Evolutionary conservation across 2,797 vertebrate species (phyloP), one percentile per base, ranked within the genome.

Genomic region (Strix occidentalis): DNA sequence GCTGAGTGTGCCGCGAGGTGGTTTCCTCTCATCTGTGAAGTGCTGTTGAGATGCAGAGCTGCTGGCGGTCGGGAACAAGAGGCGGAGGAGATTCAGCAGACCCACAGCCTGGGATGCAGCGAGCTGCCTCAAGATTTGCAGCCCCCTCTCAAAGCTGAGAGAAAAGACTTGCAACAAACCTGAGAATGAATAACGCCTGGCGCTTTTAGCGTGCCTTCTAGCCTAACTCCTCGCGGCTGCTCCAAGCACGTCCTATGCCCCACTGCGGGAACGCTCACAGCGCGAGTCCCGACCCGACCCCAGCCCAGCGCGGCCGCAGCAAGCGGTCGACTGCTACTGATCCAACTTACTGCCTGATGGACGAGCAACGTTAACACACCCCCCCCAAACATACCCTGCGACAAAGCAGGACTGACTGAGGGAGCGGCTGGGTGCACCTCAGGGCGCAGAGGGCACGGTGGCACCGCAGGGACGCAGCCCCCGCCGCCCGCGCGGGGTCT

Each of bases 351-450:
- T 4, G 23, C 12, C 63, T 28, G 35, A 25, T 0, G 13, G 60
- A 33, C 1, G 15, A 48, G 35, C 74, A 56, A 11, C 58, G 9
- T 19, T 11, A 50, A 28, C 31, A 43, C 43, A 4, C 41, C 41
- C 43, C 43, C 43, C 43, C 43, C 43, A 29, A 23, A 18, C 25
- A 33, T 0, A 11, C 6, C 56, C 74, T 53, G 74, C 48, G 41
- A 3, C 68, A 21, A 19, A 9, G 2, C 10, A n/a, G 45, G 37
- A 3, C n/a, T 7, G 43, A 9, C 18, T 4, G 3, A 0, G 1
- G 6, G 51, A n/a, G 69, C 6, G 17, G 25, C 37, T 15, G 35
- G 0, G 6, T 3, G 72, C 24, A 5, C 23, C 39, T 11, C 3
- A 5, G 79, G 11, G 79, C 2, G 3, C 54, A 6, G 15, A 41